These are phyloP conservation scores for Drepana falcataria DNA, from an alignment of 2,888 invertebrate species.

Conservation along the genomic window DNA sequence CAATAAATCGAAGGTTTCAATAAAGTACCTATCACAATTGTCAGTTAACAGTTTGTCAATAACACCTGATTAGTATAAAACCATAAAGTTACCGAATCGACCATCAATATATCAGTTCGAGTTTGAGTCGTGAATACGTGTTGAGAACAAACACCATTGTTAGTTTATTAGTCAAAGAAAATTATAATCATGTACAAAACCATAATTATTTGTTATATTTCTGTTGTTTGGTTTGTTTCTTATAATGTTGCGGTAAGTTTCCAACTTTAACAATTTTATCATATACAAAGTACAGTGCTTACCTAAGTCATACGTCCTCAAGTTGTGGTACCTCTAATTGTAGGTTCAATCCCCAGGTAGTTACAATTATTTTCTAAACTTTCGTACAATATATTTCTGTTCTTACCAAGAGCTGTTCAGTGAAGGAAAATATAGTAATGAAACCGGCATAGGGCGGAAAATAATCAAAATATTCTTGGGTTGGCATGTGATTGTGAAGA, in stretches of 20 bases:
- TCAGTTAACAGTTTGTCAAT: not conserved
- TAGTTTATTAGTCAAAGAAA: constrained; percentile 3
- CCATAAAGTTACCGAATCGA: not conserved
- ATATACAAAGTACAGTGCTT: not conserved
- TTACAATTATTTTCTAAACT: too few relatives aligned
- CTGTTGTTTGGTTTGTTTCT: constrained; percentile 3
- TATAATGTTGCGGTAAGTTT: constrained; percentile 16
- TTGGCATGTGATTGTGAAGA: too few relatives aligned
- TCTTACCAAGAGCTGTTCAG: too few relatives aligned
- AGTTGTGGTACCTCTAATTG: too few relatives aligned
- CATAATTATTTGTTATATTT: not conserved
- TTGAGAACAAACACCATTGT: not conserved
- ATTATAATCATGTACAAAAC: constrained; percentile 13
- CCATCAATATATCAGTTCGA: not conserved
- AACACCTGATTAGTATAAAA: not conserved
- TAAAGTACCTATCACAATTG: not conserved
- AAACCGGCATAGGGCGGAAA: too few relatives aligned
- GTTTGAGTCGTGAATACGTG: not conserved
- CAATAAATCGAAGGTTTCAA: constrained; percentile 3
- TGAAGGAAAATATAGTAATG: too few relatives aligned
- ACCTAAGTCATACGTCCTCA: not conserved
- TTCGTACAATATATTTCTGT: too few relatives aligned
- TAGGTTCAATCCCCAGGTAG: too few relatives aligned
- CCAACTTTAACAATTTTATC: too few relatives aligned
- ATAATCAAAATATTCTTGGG: too few relatives aligned